Conservation (phyloP, 2,888 invertebrate genomes). For the Tholera decimalis region DNA sequence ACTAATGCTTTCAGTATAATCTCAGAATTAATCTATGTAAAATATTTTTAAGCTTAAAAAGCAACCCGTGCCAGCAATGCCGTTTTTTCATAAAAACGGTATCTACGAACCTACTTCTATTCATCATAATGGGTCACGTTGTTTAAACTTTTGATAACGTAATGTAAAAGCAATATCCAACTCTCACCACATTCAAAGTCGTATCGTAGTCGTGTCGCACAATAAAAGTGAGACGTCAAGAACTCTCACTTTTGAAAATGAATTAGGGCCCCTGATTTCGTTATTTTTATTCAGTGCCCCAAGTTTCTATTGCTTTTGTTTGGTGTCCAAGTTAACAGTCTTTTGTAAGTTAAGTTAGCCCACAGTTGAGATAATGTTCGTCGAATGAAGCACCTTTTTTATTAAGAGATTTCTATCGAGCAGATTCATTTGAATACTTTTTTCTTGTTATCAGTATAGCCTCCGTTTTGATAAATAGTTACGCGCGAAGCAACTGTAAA, state of each 20-base stretch:
- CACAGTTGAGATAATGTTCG: conserved; percentile 77
- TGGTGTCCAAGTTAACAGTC: conserved; percentile 72
- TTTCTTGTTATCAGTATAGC: conserved; percentile 76
- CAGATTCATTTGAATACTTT: conserved; percentile 86
- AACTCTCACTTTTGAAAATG: conserved; percentile 79
- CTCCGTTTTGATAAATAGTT: conserved; percentile 70
- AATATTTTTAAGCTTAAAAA: too few species aligned
- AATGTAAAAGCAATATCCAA: conserved; percentile 7
- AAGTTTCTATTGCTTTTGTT: conserved; percentile 87
- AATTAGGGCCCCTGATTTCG: conserved; percentile 82
- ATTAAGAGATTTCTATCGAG: conserved; percentile 82
- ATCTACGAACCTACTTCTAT: not conserved
- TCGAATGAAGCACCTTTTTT: conserved; percentile 76
- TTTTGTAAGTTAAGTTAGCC: conserved; percentile 74
- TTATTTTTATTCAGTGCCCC: conserved; percentile 86
- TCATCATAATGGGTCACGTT: not conserved
- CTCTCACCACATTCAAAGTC: conserved; percentile 24
- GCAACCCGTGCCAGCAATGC: not conserved
- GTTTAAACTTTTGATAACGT: not conserved
- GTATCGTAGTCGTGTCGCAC: conserved; percentile 57
- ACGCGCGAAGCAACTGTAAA: conserved; percentile 49
- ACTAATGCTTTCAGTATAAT: conserved; percentile 9
- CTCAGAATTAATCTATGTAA: conserved; percentile 7
- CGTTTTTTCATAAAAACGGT: too few species aligned
- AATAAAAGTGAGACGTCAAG: conserved; percentile 50